Evolutionary conservation across 2,888 invertebrate genomes (phyloP).

Genomic region (Drosophila basisetae): DNA sequence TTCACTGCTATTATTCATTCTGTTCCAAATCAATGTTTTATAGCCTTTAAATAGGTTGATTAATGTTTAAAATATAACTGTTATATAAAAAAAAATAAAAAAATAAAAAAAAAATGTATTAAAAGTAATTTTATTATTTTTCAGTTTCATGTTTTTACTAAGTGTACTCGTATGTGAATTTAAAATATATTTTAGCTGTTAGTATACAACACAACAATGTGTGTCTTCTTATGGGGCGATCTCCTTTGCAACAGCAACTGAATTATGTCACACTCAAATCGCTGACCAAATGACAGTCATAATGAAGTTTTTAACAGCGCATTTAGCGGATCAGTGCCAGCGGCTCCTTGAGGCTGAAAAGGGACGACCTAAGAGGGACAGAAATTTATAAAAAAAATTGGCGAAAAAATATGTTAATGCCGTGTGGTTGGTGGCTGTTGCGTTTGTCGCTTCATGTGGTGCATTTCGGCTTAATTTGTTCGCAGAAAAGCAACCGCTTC

Average conservation of each 20-base stretch:
- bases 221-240: constrained; percentile 13
- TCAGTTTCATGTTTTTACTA: not conserved
- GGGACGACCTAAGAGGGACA: not conserved
- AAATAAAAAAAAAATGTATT: not conserved
- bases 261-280: constrained; percentile 76
- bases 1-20: no score
- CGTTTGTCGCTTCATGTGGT: constrained; percentile 51
- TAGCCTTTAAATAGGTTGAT: no score
- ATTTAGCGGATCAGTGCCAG: constrained; percentile 77
- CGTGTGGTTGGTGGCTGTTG: constrained; percentile 25
- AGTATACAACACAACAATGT: constrained; percentile 5
- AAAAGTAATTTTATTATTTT: not conserved
- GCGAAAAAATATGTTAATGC: constrained; percentile 43
- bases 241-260: constrained; percentile 29
- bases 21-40: no score
- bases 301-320: constrained; percentile 78
- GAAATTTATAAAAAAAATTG: constrained; percentile 37
- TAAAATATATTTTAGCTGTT: not conserved
- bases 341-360: constrained; percentile 6
- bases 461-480: constrained; percentile 76
- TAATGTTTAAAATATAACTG: no score
- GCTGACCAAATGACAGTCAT: constrained; percentile 62
- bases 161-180: not conserved
- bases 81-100: no score
- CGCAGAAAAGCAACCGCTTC: constrained; percentile 58